Base-by-base conservation (phyloP, 2,797 vertebrate genomes). In the Pangasius larnaudii region DNA sequence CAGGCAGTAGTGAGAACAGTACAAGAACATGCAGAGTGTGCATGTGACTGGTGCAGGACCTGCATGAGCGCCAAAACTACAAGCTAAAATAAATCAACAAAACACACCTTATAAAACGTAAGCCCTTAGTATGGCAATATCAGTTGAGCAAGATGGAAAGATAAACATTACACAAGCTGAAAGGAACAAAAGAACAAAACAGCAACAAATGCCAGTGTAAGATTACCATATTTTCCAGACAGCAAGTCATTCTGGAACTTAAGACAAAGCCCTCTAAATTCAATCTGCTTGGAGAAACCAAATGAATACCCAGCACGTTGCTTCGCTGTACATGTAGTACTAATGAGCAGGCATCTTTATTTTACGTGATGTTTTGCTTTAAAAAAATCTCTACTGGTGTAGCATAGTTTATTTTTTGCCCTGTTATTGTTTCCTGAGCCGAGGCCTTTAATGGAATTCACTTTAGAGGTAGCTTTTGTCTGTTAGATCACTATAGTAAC, bases 1-100 rank as follows among this genome's bases (percentile, higher is more conserved):
- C 71, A 79, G 30, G 61, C 39, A 69, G 18, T 13, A 88, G 61
- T 79, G 42, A 87, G 78, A 85, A 80, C 80, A 67, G 59, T 91
- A 56, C 90, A 89, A 88, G 86, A 90, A 90, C 93, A 94, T 94
- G 94, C 94, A 94, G 87, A 51, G 22, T 67, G 61, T 19, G 18
- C 56, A 61, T 46, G 85, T 67, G 33, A 78, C 82, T 18, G 63
- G 33, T 46, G 61, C 22, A 84, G 71, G 42, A 77, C 69, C 72
- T 59, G 67, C 71, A 84, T 42, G 79, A 42, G 56, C 5, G 1
- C 30, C 79, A 42, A 39, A 61, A 39, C 79, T 59, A 81, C 56
- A 19, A 71, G 49, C 82, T 39, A 69, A 67, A 88, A 53, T 39
- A 49, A 39, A 84, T 30, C 42, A 65, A 84, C 39, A 53, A 16